Conservation (phyloP, 1,140 invertebrate species). For the Drosophila aff. region DNA sequence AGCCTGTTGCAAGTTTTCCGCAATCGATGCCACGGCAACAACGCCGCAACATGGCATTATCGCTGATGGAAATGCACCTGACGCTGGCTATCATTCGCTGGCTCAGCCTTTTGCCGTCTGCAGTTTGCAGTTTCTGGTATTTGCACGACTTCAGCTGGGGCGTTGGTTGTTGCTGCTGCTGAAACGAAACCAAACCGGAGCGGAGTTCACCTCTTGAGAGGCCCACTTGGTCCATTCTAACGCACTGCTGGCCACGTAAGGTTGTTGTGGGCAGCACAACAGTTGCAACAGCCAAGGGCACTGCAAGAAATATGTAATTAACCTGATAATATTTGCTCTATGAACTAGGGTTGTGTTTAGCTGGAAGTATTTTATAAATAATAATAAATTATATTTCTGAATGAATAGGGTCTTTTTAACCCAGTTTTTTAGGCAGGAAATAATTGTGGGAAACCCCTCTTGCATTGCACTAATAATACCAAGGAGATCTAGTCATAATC, state of each 20-base stretch:
- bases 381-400: background rate
- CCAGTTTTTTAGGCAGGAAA: background rate
- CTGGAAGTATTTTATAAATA: background rate
- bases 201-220: conserved; percentile 13
- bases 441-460: background rate
- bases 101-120: conserved; percentile 20
- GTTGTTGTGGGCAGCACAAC: conserved; percentile 51
- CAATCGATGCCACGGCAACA: conserved; percentile 71
- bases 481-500: background rate
- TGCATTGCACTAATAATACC: no score
- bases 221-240: conserved; percentile 47
- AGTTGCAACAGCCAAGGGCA: conserved; percentile 23
- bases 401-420: background rate
- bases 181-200: conserved; percentile 28
- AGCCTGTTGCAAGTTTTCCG: conserved; percentile 72
- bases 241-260: conserved; percentile 27
- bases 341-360: background rate
- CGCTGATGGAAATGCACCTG: conserved; percentile 85
- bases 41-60: conserved; percentile 69
- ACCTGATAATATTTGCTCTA: background rate
- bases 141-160: conserved; percentile 69
- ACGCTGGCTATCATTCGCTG: conserved; percentile 76
- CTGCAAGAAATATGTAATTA: background rate
- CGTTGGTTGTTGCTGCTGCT: conserved; percentile 45
- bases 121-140: conserved; percentile 52